Evolutionary conservation across 2,888 invertebrate genomes (phyloP), one percentile per base, ranked within the genome.

Genomic region (Drosophila antonietae): DNA sequence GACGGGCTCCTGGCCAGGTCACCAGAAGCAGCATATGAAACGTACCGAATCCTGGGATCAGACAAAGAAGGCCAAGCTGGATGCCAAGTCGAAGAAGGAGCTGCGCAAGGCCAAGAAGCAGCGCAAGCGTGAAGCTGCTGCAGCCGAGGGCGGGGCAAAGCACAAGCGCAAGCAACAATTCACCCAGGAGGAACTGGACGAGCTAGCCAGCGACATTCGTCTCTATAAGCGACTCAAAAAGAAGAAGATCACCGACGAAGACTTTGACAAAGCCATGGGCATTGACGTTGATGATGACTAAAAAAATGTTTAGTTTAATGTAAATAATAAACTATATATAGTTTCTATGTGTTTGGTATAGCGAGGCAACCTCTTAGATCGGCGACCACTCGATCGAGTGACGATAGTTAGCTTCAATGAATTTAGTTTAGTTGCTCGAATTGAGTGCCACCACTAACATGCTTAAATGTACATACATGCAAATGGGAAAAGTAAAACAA

Each of bases 141-240:
- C 78, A 1, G 90, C 83, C 4, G 84, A 88, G 56, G 74, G 55
- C 0, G 91, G 93, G 57, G 93, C 92, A 0, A 62, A 80, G 8
- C 92, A 93, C 81, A 94, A 94, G 91, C 91, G 94, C 75, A 93
- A 94, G 89, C 88, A 94, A 79, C 93, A 94, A 80, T 94, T 95
- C 43, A 95, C 94, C 4, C 94, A 96, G 82, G 96, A 96, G 76
- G 97, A 97, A 86, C 90, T 97, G 33, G 95, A 95, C 37, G 97
- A 97, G 88, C 89, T 97, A 55, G 96, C 96, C 9, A 95, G 95
- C 62, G 98, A 98, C 90, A 95, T 97, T 56, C 95, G 96, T 8
- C 93, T 98, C 31, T 95, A 98, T 70, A 98, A 98, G 91, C 97
- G 97, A 87, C 93, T 97, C 0, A 98, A 97, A 91, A 96, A 95